phyloP scores from a whole-genome alignment of 2,888 invertebrate species.

The Drosophila lutescens region DNA sequence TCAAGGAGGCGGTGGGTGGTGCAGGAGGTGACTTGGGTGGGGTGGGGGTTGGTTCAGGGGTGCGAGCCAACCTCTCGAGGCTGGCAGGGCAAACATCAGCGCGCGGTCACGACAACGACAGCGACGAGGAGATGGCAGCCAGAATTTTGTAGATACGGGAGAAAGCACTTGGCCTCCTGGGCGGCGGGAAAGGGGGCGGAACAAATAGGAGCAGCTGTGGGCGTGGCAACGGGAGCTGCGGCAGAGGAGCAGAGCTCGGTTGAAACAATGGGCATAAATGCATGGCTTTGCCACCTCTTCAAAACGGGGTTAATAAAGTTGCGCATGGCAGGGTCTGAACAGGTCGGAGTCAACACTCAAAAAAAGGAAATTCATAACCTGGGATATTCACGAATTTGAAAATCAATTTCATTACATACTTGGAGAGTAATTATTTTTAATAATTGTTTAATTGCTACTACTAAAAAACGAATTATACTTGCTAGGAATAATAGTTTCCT shows the following conservation, averaged over 20 bases:
- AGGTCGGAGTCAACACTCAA: constrained; percentile 11
- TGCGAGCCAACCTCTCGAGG: constrained; percentile 27
- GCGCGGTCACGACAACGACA: constrained; percentile 32
- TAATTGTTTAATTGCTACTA: too few relatives aligned
- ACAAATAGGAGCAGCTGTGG: constrained; percentile 25
- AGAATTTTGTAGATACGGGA: constrained; percentile 26
- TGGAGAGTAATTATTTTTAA: too few relatives aligned
- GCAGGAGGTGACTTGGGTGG: constrained; percentile 1
- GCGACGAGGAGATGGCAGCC: constrained; percentile 23
- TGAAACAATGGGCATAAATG: constrained; percentile 48
- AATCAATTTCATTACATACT: too few relatives aligned
- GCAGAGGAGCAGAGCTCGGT: constrained; percentile 10
- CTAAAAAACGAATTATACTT: too few relatives aligned
- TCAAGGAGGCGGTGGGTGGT: constrained; percentile 7
- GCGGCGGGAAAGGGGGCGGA: neutral
- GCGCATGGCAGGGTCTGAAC: constrained; percentile 37
- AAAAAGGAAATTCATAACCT: neutral
- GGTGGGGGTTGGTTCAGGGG: constrained; percentile 1
- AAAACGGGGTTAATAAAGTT: constrained; percentile 77
- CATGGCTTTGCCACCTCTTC: constrained; percentile 42
- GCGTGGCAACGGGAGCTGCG: constrained; percentile 21
- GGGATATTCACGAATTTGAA: neutral
- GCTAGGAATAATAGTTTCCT: too few relatives aligned
- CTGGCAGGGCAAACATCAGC: constrained; percentile 27
- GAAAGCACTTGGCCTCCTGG: constrained; percentile 9